Conservation (phyloP, 2,888 invertebrate genomes). For the Lacanobia oleracea region DNA sequence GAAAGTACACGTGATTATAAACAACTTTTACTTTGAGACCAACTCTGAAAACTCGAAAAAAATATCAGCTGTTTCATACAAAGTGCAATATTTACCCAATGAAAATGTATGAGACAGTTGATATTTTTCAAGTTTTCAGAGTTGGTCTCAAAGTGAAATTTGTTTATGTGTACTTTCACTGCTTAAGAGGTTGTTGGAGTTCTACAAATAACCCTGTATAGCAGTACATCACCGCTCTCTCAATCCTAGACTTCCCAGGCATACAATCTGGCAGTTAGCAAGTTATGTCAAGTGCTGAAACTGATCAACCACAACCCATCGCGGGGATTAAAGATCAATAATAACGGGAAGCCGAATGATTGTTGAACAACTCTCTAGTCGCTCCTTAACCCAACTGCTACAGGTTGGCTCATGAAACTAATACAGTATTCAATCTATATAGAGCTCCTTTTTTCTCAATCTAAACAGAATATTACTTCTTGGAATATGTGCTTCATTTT, state of each 20-base stretch:
- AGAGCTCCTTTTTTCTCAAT: conserved; percentile 17
- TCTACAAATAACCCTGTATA: no score
- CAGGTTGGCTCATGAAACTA: conserved; percentile 1
- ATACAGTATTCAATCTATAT: conserved; percentile 19
- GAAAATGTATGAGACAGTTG: no score
- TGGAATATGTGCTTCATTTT: conserved; percentile 32
- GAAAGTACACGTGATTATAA: no score
- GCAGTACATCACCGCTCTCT: not conserved
- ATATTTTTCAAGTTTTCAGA: no score
- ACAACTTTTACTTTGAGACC: no score
- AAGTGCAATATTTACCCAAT: no score
- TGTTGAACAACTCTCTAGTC: conserved; percentile 8
- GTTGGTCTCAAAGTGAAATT: no score
- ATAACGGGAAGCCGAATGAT: not conserved
- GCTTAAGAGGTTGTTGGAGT: no score
- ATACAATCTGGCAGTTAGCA: conserved; percentile 12
- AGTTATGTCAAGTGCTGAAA: conserved; percentile 16
- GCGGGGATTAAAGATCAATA: conserved; percentile 30
- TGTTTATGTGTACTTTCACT: no score
- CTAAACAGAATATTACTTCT: conserved; percentile 31
- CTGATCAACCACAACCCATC: not conserved
- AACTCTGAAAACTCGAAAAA: no score
- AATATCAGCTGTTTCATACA: no score
- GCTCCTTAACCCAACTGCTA: not conserved
- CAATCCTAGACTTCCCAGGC: conserved; percentile 9